Percentiles rank a stretch among this genome's conserved stretches.
phyloP scores from a whole-genome alignment of 1,140 invertebrate species.

The Fopius arisanus region DNA sequence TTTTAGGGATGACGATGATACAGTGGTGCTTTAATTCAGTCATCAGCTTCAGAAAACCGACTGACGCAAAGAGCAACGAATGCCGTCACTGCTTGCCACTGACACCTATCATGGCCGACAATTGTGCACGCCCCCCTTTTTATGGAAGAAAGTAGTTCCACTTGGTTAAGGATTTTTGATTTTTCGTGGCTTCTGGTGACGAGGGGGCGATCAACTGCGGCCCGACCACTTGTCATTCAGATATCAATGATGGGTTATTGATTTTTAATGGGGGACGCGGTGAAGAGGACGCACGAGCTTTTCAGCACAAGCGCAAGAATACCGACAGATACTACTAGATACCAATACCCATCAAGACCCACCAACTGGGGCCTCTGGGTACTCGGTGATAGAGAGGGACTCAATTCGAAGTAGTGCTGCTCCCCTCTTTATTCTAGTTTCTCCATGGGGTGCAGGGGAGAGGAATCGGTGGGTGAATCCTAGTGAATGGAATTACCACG shows the following conservation, averaged over 20 bases:
- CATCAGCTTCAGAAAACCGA: slow-evolving; percentile 51
- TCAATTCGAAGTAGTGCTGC: not conserved
- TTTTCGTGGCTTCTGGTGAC: not conserved
- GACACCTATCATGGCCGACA: slow-evolving; percentile 64
- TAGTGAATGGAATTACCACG: no score
- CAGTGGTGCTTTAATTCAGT: slow-evolving; percentile 40
- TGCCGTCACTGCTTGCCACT: slow-evolving; percentile 57
- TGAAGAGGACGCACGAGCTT: no score
- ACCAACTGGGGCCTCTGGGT: not conserved
- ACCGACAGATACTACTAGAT: no score
- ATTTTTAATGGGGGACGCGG: no score
- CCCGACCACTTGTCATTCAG: no score
- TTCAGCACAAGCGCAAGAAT: slow-evolving; percentile 33
- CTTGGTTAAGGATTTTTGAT: not conserved
- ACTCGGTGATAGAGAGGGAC: not conserved
- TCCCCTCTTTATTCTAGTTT: slow-evolving; percentile 4
- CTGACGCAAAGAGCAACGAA: slow-evolving; percentile 50
- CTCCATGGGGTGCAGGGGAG: not conserved
- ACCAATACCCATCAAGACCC: no score
- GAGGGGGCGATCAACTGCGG: no score
- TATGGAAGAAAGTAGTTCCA: slow-evolving; percentile 37
- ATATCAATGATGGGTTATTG: not conserved
- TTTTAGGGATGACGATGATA: slow-evolving; percentile 26
- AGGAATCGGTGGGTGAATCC: no score
- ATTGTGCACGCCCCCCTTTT: slow-evolving; percentile 29